A percentile compares a stretch with the other conserved stretches of the same genome.
phyloP scores from a whole-genome alignment of 2,888 invertebrate species.

The Nematopogon swammerdamellus region DNA sequence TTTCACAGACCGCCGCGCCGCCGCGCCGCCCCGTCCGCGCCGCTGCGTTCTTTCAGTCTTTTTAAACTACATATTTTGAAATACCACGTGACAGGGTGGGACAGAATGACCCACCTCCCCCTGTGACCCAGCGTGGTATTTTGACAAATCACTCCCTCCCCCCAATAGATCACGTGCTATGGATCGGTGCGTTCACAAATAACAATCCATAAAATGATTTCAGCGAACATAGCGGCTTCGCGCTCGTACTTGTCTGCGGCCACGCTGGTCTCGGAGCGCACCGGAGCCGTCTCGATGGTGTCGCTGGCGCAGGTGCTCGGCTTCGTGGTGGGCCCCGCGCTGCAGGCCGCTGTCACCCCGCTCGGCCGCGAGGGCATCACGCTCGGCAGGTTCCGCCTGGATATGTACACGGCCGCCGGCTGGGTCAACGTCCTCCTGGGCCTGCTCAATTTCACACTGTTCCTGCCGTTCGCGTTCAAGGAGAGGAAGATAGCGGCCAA shows the following conservation, averaged over 20 bases:
- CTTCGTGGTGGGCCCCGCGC: constrained; percentile 80
- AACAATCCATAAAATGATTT: no score
- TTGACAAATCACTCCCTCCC: no score
- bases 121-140: no score
- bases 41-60: no score
- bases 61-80: no score
- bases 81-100: no score
- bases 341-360: constrained; percentile 79
- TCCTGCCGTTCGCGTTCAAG: constrained; percentile 71
- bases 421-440: constrained; percentile 82
- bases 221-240: constrained; percentile 81
- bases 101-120: no score
- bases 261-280: constrained; percentile 75
- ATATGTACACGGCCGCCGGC: constrained; percentile 86
- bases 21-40: no score
- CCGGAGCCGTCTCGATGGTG: constrained; percentile 78
- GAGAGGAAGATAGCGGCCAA: constrained; percentile 74
- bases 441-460: constrained; percentile 66
- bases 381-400: constrained; percentile 59
- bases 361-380: constrained; percentile 64
- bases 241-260: constrained; percentile 83
- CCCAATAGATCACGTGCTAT: no score
- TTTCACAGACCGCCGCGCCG: no score
- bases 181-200: no score
- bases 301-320: constrained; percentile 84